Evolutionary conservation across 1,140 invertebrate species (phyloP).

Genomic region (Drosophila seguyi): DNA sequence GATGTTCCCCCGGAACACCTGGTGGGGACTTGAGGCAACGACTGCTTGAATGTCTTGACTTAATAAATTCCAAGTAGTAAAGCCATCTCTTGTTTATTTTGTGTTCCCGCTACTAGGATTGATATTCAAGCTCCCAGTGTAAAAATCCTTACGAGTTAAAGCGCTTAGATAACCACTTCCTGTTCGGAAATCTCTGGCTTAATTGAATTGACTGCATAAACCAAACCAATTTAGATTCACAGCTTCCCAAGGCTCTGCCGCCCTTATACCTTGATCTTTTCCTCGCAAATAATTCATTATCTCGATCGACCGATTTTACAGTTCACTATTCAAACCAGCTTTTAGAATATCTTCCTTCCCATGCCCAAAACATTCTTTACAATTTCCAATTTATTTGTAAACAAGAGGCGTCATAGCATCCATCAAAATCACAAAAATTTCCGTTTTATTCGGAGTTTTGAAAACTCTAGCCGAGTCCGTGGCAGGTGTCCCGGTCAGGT

Average conservation of each 20-base stretch:
- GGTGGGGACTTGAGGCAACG: not conserved
- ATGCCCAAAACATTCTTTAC: too few species aligned
- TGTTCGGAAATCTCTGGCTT: too few species aligned
- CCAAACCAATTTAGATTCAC: too few species aligned
- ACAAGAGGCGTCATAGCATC: not conserved
- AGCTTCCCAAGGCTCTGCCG: too few species aligned
- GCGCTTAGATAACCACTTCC: too few species aligned
- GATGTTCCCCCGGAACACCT: not conserved
- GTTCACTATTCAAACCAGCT: too few species aligned
- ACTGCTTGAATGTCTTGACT: not conserved
- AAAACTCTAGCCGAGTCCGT: not conserved
- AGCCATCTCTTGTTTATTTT: not conserved
- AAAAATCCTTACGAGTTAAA: too few species aligned
- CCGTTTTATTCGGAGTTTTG: not conserved
- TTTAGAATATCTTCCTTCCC: not conserved
- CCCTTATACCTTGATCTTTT: too few species aligned
- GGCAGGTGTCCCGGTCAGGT: not conserved
- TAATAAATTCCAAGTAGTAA: not conserved
- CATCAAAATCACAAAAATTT: constrained; percentile 19
- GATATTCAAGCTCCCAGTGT: too few species aligned
- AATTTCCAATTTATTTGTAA: constrained; percentile 17
- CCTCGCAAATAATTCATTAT: too few species aligned
- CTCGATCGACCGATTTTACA: too few species aligned
- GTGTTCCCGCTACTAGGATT: not conserved
- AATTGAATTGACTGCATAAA: too few species aligned